Evolutionary conservation across 2,888 invertebrate genomes (phyloP), one percentile per base, ranked within the genome.

Genomic region (Lordiphosa andalusiaca): DNA sequence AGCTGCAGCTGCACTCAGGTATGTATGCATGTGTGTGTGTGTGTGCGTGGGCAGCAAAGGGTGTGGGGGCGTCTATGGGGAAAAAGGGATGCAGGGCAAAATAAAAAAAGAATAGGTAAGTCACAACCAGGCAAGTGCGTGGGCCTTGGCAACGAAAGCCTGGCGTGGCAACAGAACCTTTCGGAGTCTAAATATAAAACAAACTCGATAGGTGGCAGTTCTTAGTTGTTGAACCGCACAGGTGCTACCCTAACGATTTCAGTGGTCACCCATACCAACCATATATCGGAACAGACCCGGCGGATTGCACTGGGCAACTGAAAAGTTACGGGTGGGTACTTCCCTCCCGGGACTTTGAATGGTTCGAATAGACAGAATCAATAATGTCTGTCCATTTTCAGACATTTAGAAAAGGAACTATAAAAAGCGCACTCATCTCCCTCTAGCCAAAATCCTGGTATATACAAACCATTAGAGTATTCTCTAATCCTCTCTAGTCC

Each of bases 1-100:
- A 69, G 53, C 44, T 57, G 41, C 84, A 72, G 69, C 44, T 48
- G 67, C 52, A 16, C 63, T 51, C 50, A 63, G 63, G 63, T 63
- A 67, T 57, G 67, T 66, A 42, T 23, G 2, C 37, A 35, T 21
- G 21, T 33, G 1, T 41, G 7, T 12, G 9, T n/a, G 12, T 23
- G 40, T 21, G n/a, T 23, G 40, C n/a, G n/a, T 41, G 40, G 30
- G 23, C 13, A 16, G 16, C 13, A 16, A 1, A 2, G 1, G 42
- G 25, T 7, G 9, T 42, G 42, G 42, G 42, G 25, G 12, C 23
- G 13, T 42, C 42, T 30, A 6, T 10, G 3, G 12, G 1, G 12
- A 25, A 13, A 44, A 33, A 16, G 13, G 30, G 16, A 33, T 44
- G 44, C 44, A 44, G 44, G 42, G 12, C 1, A 3, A 13, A 44